These are phyloP conservation scores for Oenanthe oenanthe DNA, from an alignment of 2,113 vertebrate genomes.

Conservation along the genomic window DNA sequence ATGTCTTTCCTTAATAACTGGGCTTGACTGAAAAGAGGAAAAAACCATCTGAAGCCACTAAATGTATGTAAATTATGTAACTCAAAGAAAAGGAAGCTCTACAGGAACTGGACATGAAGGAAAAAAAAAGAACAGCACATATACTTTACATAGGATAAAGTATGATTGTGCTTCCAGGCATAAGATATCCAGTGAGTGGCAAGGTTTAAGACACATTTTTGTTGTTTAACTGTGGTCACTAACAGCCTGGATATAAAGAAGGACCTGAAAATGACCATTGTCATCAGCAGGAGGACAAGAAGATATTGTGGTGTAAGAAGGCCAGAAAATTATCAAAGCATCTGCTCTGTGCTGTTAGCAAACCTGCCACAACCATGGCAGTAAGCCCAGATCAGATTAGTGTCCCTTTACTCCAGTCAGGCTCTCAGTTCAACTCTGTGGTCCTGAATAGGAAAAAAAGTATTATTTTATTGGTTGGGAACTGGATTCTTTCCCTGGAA, in stretches of 20 bases:
- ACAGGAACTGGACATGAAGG: not conserved
- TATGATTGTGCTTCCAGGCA: not conserved
- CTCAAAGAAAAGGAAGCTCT: not conserved
- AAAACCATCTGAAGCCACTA: not conserved
- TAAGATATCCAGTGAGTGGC: not conserved
- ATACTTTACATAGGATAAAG: not conserved
- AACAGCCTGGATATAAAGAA: not conserved
- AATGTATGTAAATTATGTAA: not conserved
- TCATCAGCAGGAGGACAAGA: not conserved
- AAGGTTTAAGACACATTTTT: not conserved
- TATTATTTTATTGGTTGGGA: not conserved
- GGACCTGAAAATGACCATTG: not conserved
- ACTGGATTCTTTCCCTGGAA: not conserved
- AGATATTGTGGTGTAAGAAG: not conserved
- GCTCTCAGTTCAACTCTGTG: not conserved
- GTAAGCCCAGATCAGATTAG: not conserved
- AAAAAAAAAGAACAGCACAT: not conserved
- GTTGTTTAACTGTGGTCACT: not conserved
- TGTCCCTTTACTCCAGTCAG: not conserved
- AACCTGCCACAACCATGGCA: not conserved
- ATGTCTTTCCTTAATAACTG: not conserved
- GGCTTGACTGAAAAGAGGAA: not conserved
- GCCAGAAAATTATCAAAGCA: not conserved
- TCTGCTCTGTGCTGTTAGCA: not conserved
- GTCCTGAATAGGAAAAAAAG: not conserved